Conservation (phyloP, 2,113 vertebrate species). For the Dunckerocampus dactyliophorus region DNA sequence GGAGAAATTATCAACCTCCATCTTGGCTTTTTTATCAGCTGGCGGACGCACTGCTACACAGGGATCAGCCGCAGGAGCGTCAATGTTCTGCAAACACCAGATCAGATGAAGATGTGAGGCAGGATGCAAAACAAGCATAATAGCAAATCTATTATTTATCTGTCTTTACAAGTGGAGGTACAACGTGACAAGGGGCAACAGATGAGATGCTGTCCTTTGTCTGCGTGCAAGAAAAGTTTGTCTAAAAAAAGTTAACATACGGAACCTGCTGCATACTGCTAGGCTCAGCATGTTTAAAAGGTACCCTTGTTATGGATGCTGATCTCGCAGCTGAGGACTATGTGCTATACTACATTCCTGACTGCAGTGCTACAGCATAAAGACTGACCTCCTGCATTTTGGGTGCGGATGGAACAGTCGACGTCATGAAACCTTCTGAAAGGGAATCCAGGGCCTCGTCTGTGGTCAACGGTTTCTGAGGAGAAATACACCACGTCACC, state of each 20-base stretch:
- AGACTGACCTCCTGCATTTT: slow-evolving; percentile 53
- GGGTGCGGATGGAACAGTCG: slow-evolving; percentile 31
- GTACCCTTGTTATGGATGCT: too few relatives aligned
- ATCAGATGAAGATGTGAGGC: neutral
- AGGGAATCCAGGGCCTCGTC: slow-evolving; percentile 69
- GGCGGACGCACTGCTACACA: neutral
- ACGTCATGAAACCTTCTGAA: slow-evolving; percentile 54
- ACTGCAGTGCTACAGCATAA: neutral
- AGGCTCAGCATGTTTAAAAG: too few relatives aligned
- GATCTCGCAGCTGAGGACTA: slow-evolving; percentile 9
- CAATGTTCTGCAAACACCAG: slow-evolving; percentile 38
- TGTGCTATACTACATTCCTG: neutral
- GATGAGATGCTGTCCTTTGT: slow-evolving; percentile 41
- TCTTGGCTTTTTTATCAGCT: slow-evolving; percentile 14
- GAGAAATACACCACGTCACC: slow-evolving; percentile 12
- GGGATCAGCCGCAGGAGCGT: slow-evolving; percentile 7
- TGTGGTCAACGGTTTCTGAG: slow-evolving; percentile 64
- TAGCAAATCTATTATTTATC: neutral
- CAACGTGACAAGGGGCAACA: slow-evolving; percentile 45
- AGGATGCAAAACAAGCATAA: neutral
- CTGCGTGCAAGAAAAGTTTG: neutral
- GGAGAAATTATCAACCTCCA: slow-evolving; percentile 5
- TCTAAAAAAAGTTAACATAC: neutral
- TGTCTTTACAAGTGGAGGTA: slow-evolving; percentile 63
- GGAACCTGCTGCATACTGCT: neutral